Percentiles rank a stretch among this genome's conserved stretches.
Evolutionary conservation across 1,140 invertebrate species (phyloP).

Genomic region (Drosophila jambulina): DNA sequence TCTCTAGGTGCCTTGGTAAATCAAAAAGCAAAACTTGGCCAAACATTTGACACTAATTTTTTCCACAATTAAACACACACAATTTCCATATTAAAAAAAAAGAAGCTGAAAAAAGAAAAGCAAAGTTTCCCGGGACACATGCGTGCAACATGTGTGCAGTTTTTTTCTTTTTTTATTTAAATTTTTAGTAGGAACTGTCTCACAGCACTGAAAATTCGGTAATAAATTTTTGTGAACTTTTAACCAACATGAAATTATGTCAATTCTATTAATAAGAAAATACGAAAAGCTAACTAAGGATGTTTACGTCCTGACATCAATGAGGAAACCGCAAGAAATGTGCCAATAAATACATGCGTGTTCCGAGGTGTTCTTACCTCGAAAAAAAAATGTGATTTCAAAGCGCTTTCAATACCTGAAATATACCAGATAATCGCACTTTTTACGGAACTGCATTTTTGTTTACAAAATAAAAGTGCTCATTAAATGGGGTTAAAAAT

Average conservation of each 20-base stretch:
- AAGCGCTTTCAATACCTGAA: conserved; percentile 27
- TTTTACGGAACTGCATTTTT: conserved; percentile 28
- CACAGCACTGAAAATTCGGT: conserved; percentile 43
- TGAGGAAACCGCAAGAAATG: conserved; percentile 28
- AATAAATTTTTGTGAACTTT: conserved; percentile 63
- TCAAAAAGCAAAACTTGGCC: conserved; percentile 32
- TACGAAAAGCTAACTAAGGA: conserved; percentile 51
- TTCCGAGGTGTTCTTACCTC: conserved; percentile 15
- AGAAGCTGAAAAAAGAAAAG: background rate
- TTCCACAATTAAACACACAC: conserved; percentile 54
- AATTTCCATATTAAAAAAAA: conserved; percentile 46
- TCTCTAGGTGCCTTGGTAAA: background rate
- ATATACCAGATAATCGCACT: conserved; percentile 35
- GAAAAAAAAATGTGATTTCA: conserved; percentile 12
- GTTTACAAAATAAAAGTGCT: conserved; percentile 31
- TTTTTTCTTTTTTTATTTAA: conserved; percentile 47
- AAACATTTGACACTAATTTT: conserved; percentile 74
- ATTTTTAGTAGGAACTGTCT: conserved; percentile 32
- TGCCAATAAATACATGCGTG: conserved; percentile 14
- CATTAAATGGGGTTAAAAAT: conserved; percentile 49
- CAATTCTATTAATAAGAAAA: conserved; percentile 75
- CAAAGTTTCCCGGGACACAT: conserved; percentile 44
- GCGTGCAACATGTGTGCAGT: conserved; percentile 73
- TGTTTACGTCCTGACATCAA: conserved; percentile 62
- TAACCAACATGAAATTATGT: conserved; percentile 73